A percentile compares a stretch with the other conserved stretches of the same genome.
phyloP scores from a whole-genome alignment of 2,888 invertebrate species.

The Spodoptera picta region DNA sequence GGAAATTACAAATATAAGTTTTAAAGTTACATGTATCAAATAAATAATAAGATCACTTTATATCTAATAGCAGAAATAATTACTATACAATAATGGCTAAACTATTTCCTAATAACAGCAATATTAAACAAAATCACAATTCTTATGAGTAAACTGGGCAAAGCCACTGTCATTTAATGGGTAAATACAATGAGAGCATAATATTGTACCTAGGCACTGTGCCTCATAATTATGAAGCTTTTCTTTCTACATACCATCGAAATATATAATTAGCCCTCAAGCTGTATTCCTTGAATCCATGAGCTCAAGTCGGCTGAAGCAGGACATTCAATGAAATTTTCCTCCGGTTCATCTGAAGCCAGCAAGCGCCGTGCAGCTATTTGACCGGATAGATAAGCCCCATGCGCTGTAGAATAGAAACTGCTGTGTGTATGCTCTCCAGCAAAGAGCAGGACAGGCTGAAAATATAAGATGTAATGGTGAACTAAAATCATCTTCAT shows the following conservation, averaged over 20 bases:
- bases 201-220: constrained; percentile 53
- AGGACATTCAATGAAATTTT: constrained; percentile 92
- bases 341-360: constrained; percentile 89
- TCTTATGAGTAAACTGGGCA: constrained; percentile 53
- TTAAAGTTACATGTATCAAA: constrained; percentile 24
- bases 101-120: constrained; percentile 49
- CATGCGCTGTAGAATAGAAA: constrained; percentile 98
- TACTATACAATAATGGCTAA: constrained; percentile 43
- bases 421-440: constrained; percentile 98
- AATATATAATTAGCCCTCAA: constrained; percentile 85
- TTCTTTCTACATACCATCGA: constrained; percentile 38
- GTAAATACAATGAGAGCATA: constrained; percentile 50
- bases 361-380: constrained; percentile 93
- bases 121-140: constrained; percentile 60
- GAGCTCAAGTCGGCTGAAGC: constrained; percentile 94
- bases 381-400: constrained; percentile 96
- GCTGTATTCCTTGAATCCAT: constrained; percentile 96
- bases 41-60: constrained; percentile 36
- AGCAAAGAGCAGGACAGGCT: constrained; percentile 96
- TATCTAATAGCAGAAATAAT: constrained; percentile 40
- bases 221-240: constrained; percentile 30
- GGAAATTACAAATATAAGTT: constrained; percentile 22
- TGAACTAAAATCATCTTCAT: no score
- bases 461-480: constrained; percentile 61
- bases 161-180: constrained; percentile 56